Evolutionary conservation across 1,140 invertebrate species (phyloP), one percentile per base, ranked within the genome.

Genomic region (Colletes latitarsis): DNA sequence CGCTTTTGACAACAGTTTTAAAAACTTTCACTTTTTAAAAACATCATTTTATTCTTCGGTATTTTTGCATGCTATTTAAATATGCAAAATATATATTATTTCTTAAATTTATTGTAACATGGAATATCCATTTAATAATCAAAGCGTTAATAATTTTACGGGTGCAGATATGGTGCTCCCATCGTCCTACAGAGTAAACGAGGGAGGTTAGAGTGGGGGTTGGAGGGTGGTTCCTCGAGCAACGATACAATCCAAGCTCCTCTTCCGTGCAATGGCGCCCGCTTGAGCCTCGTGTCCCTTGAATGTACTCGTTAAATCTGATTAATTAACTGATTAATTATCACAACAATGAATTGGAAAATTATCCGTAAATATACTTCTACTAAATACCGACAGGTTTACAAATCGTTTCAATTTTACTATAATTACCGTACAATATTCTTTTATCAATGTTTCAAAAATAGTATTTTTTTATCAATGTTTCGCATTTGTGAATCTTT

Each of bases 201-300:
- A 63, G 67, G 60, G 58, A 60, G 68, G n/a, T 30, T 82, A 41
- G 82, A n/a, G 82, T 86, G 83, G 86, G 86, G 81, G 75, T 81
- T 83, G 46, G 74, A 30, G 70, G 85, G 77, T 88, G 73, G 86
- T 74, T 75, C 70, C 74, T 75, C 69, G 70, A 30, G 41, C 53
- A 81, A 71, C 70, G 64, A 85, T 77, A 78, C 73, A 85, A 83
- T 76, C 87, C 77, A 41, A 21, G 67, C 81, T 60, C 60, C 46
- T 49, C 62, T 67, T 60, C 72, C 55, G 52, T 66, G 79, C 43
- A 83, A 88, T 88, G 86, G 86, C 86, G 86, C 52, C 83, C 21
- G 39, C 49, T 21, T 53, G 41, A 17, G 10, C 49, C 80, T 83
- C n/a, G n/a, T 21, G 53, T 70, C n/a, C 8, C 19, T 30, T 49